Conservation (phyloP, 2,113 vertebrate genomes). For the Hippocampus barbouri region DNA sequence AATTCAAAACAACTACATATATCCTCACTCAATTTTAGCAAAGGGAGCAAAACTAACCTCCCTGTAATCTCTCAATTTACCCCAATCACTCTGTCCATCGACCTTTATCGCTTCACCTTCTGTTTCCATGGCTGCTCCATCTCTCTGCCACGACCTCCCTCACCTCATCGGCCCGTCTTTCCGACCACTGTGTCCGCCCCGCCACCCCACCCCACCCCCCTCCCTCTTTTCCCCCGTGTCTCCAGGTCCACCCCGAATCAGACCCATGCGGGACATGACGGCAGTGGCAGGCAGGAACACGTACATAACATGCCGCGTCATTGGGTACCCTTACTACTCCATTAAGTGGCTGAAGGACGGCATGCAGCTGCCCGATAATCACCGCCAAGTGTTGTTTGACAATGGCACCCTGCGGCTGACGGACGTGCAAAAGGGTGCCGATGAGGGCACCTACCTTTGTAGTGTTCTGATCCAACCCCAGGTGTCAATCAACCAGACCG, state of each 20-base stretch:
- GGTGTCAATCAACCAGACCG: constrained; percentile 96
- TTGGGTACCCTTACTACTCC: constrained; percentile 99
- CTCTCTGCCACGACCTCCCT: constrained; percentile 50
- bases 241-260: constrained; percentile 94
- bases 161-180: constrained; percentile 54
- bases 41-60: constrained; percentile 72
- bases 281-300: constrained; percentile 95
- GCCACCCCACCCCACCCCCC: constrained; percentile 48
- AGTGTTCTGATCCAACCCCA: constrained; percentile 97
- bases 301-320: constrained; percentile 97
- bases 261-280: constrained; percentile 96
- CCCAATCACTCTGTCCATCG: constrained; percentile 67
- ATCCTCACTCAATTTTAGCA: constrained; percentile 44
- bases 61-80: constrained; percentile 64
- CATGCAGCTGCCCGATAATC: constrained; percentile 94
- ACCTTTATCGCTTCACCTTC: constrained; percentile 58
- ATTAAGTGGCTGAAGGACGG: constrained; percentile 99
- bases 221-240: constrained; percentile 49
- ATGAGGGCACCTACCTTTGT: constrained; percentile 95
- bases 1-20: constrained; percentile 43
- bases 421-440: constrained; percentile 96
- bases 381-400: constrained; percentile 97
- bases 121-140: constrained; percentile 48
- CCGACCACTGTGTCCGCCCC: constrained; percentile 46
- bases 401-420: constrained; percentile 95